Evolutionary conservation across 2,888 invertebrate species (phyloP).

Genomic region (Artemia sp.): DNA sequence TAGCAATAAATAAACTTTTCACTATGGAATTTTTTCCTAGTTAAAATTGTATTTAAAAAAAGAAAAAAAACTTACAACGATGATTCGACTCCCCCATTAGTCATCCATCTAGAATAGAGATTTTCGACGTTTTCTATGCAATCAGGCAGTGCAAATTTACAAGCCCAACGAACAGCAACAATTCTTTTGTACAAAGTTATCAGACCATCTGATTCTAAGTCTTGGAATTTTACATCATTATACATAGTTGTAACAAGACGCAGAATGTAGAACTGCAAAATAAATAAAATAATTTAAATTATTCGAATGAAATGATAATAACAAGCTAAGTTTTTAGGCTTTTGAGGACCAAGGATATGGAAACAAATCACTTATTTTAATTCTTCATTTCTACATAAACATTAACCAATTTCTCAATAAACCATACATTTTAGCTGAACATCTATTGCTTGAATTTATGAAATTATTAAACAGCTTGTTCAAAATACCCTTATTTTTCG

Average conservation of each 20-base stretch:
- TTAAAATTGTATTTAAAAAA: not conserved
- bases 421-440: no score
- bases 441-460: no score
- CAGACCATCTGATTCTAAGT: conserved; percentile 44
- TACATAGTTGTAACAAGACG: conserved; percentile 48
- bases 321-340: not conserved
- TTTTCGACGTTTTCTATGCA: conserved; percentile 54
- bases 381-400: not conserved
- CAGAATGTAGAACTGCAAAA: conserved; percentile 47
- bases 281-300: conserved; percentile 21
- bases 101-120: conserved; percentile 57
- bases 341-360: not conserved
- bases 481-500: no score
- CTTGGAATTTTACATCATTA: conserved; percentile 49
- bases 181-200: conserved; percentile 51
- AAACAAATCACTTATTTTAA: not conserved
- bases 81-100: conserved; percentile 46
- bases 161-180: conserved; percentile 54
- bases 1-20: no score
- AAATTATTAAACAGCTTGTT: no score
- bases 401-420: no score
- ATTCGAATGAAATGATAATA: not conserved
- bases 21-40: no score
- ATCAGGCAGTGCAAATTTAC: conserved; percentile 51
- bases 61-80: conserved; percentile 3